A percentile compares a stretch with the other conserved stretches of the same genome.
Evolutionary conservation across 2,113 vertebrate genomes (phyloP).

Genomic region (crab-eating macaque (Macaca fascicularis)): T2T-MFA8v1.1 NC_088375.1:14383501-14384000

Average conservation of each 20-base stretch:
- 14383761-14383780: not conserved
- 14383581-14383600: not conserved
- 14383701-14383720: not conserved
- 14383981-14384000: too few relatives aligned
- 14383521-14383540: too few relatives aligned
- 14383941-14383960: not conserved
- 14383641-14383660: not conserved
- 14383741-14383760: not conserved
- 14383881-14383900: not conserved
- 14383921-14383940: not conserved
- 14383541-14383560: accelerated
- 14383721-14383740: not conserved
- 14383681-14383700: not conserved
- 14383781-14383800: conserved; percentile 1
- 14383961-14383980: not conserved
- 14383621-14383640: not conserved
- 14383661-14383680: not conserved
- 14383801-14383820: not conserved
- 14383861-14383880: not conserved
- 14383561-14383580: not conserved
- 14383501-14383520: too few relatives aligned
- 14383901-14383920: accelerated
- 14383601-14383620: not conserved
- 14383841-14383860: not conserved
- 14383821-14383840: not conserved